phyloP scores from a whole-genome alignment of 2,797 vertebrate genomes.

The Tolypeutes matacus region DNA sequence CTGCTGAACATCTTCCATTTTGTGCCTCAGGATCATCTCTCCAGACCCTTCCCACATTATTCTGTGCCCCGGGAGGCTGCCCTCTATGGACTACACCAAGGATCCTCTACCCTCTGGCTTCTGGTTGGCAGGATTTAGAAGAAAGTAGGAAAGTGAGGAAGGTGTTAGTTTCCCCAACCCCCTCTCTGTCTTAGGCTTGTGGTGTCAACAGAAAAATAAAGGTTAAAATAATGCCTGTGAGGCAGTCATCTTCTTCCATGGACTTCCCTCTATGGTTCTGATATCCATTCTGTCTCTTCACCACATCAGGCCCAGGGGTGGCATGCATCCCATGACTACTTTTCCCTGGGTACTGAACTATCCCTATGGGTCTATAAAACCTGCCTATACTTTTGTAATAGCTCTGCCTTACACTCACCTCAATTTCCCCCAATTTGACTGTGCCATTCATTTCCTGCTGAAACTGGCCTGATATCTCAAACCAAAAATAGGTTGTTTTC shows the following conservation, averaged over 20 bases:
- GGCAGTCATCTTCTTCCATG: not conserved
- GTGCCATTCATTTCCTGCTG: not conserved
- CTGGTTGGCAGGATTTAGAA: not conserved
- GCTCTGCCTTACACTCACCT: not conserved
- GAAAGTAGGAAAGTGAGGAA: not conserved
- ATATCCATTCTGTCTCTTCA: not conserved
- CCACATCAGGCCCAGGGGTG: not conserved
- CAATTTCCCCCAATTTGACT: not conserved
- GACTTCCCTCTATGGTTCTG: not conserved
- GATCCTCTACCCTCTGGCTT: not conserved
- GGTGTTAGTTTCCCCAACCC: not conserved
- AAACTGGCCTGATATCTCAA: not conserved
- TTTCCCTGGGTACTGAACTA: not conserved
- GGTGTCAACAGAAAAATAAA: not conserved
- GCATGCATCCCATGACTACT: not conserved
- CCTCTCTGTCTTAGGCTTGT: not conserved
- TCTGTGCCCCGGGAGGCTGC: not conserved
- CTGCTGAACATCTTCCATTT: not conserved
- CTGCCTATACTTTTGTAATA: not conserved
- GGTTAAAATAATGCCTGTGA: not conserved
- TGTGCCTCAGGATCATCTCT: not conserved
- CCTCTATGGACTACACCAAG: not conserved
- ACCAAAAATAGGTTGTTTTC: not conserved
- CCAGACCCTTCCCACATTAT: not conserved
- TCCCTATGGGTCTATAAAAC: not conserved